Evolutionary conservation across 2,888 invertebrate species (phyloP), one percentile per base, ranked within the genome.

Genomic region (Cryptus armator): DNA sequence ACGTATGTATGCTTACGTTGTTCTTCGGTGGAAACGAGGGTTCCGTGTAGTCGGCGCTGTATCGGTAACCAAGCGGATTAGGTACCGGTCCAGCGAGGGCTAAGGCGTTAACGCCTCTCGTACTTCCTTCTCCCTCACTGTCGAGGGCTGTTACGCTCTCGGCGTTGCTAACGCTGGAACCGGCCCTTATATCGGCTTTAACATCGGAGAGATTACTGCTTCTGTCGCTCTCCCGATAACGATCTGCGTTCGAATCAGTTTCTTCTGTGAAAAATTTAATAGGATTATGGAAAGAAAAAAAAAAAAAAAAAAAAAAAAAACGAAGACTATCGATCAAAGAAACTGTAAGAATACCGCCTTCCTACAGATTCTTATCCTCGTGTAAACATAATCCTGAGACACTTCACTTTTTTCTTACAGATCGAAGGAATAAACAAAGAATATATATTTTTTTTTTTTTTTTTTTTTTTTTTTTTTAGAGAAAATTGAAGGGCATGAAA

Each of bases 161-260:
- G 94, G 95, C 96, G 92, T 97, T 97, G 93, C 97, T 97, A 90
- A 96, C 96, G 53, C 97, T 97, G 86, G 97, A 97, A 10, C 97
- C 96, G 67, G 98, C 98, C 83, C 98, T 95, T 86, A 98, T 95
- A 94, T 98, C 98, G 87, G 98, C 95, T 94, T 98, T 98, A 92
- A 98, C 95, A 94, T 98, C 98, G 88, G 98, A 98, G 90, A 98
- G 98, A 93, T 98, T 98, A 74, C 98, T 98, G 91, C 98, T 98
- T 88, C 98, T 95, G 93, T 98, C 98, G 82, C 98, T 98, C 92
- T 97, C 97, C 89, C 97, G 92, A 88, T 94, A 94, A 84, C 93
- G 92, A 90, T 94, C 93, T 70, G 92, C 93, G 86, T 93, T 94
- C 80, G 93, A 94, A 86, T 94, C 93, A 59, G 93, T 93, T 86